phyloP scores from a whole-genome alignment of 2,888 invertebrate species.

The Eupithecia dodoneata region DNA sequence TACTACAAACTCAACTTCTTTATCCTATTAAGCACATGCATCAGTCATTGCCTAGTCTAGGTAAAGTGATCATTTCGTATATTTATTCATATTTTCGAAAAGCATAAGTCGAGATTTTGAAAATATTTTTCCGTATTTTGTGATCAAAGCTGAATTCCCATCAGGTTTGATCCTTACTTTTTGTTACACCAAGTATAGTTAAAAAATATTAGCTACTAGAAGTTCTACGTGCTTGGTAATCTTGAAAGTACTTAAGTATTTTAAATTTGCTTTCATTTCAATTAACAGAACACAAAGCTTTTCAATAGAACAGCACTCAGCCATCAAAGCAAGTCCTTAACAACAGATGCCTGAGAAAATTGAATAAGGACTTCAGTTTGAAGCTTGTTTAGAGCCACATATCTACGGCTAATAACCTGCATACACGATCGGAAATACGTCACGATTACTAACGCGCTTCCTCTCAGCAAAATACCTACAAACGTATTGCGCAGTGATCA shows the following conservation, averaged over 20 bases:
- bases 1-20: too few relatives aligned
- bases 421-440: constrained; percentile 1
- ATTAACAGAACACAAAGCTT: neutral
- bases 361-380: constrained; percentile 20
- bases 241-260: neutral
- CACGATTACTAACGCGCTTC: too few relatives aligned
- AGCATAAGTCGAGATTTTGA: too few relatives aligned
- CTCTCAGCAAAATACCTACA: too few relatives aligned
- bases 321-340: constrained; percentile 3
- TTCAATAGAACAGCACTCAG: neutral
- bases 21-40: too few relatives aligned
- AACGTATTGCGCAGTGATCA: too few relatives aligned
- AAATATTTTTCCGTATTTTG: too few relatives aligned
- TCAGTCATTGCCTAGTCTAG: too few relatives aligned
- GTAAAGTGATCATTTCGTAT: too few relatives aligned
- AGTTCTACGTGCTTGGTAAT: neutral
- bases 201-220: neutral
- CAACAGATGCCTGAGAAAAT: constrained; percentile 12
- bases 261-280: neutral
- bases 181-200: neutral
- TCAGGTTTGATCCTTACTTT: too few relatives aligned
- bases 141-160: too few relatives aligned
- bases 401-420: neutral
- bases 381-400: neutral
- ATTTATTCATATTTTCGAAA: too few relatives aligned